These are phyloP conservation scores for Pagrus major DNA, from an alignment of 2,113 vertebrate species.

Conservation along the genomic window DNA sequence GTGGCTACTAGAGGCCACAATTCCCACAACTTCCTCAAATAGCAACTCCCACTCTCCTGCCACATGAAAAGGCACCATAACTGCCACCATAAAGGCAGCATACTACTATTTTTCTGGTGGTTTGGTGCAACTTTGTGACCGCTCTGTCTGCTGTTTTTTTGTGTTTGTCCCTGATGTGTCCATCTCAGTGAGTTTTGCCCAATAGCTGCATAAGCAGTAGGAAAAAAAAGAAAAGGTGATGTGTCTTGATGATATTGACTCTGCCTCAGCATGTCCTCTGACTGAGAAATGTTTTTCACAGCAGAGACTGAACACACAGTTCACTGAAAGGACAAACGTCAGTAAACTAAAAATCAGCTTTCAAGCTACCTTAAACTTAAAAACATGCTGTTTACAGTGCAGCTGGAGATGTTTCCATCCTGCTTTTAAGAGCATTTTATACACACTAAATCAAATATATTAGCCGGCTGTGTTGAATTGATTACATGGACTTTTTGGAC, in stretches of 20 bases:
- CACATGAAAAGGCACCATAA: slow-evolving; percentile 19
- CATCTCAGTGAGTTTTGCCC: neutral
- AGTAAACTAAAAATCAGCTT: neutral
- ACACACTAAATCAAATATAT: neutral
- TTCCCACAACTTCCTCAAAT: slow-evolving; percentile 7
- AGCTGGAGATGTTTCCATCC: neutral
- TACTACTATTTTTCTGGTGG: slow-evolving; percentile 14
- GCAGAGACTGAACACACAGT: slow-evolving; percentile 19
- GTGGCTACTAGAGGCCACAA: neutral
- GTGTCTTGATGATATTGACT: slow-evolving; percentile 45
- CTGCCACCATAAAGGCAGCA: neutral
- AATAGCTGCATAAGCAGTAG: slow-evolving; percentile 22
- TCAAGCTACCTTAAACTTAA: neutral
- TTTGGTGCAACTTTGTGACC: slow-evolving; percentile 5
- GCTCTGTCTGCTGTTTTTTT: neutral
- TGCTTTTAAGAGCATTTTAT: neutral
- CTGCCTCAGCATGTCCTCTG: slow-evolving; percentile 48
- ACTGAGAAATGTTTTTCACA: slow-evolving; percentile 30
- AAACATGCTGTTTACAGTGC: neutral
- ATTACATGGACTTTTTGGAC: neutral
- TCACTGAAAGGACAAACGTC: slow-evolving; percentile 43
- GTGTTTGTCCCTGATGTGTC: slow-evolving; percentile 5
- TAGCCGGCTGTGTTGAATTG: neutral
- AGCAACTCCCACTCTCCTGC: neutral
- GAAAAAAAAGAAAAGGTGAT: slow-evolving; percentile 8